Evolutionary conservation across 2,113 vertebrate species (phyloP).

Genomic region (Lota lota): DNA sequence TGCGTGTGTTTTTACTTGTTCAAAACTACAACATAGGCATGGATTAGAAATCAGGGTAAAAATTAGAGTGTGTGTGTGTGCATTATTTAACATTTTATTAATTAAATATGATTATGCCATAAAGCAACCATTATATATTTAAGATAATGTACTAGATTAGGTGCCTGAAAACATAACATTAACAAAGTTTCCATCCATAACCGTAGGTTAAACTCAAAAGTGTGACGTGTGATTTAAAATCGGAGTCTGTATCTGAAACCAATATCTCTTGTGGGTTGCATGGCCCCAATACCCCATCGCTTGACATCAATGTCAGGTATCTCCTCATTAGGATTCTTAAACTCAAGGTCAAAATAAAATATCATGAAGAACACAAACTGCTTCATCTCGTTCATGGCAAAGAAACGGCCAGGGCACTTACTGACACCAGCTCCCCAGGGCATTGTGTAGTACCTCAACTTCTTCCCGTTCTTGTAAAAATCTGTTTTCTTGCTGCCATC

Average conservation of each 20-base stretch:
- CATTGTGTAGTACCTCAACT: conserved; percentile 85
- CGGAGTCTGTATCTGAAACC: conserved; percentile 78
- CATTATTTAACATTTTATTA: too few species aligned
- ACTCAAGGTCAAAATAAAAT: conserved; percentile 83
- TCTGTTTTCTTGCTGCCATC: conserved; percentile 77
- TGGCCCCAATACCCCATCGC: conserved; percentile 84
- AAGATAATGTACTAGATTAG: too few species aligned
- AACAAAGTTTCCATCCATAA: too few species aligned
- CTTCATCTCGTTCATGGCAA: conserved; percentile 86
- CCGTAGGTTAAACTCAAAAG: too few species aligned
- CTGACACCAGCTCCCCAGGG: conserved; percentile 86
- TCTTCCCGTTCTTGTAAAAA: conserved; percentile 86
- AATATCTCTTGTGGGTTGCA: conserved; percentile 78
- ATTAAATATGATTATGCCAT: too few species aligned
- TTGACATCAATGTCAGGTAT: conserved; percentile 73
- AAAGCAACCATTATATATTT: too few species aligned
- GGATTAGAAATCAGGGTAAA: too few species aligned
- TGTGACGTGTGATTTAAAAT: conserved; percentile 28
- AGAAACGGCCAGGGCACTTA: conserved; percentile 87
- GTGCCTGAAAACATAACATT: too few species aligned
- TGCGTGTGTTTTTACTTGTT: too few species aligned
- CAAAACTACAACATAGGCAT: too few species aligned
- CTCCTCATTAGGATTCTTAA: conserved; percentile 69
- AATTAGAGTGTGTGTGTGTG: too few species aligned
- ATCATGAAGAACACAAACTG: conserved; percentile 86